phyloP scores from a whole-genome alignment of 2,888 invertebrate species.

The Athetis lepigone region DNA sequence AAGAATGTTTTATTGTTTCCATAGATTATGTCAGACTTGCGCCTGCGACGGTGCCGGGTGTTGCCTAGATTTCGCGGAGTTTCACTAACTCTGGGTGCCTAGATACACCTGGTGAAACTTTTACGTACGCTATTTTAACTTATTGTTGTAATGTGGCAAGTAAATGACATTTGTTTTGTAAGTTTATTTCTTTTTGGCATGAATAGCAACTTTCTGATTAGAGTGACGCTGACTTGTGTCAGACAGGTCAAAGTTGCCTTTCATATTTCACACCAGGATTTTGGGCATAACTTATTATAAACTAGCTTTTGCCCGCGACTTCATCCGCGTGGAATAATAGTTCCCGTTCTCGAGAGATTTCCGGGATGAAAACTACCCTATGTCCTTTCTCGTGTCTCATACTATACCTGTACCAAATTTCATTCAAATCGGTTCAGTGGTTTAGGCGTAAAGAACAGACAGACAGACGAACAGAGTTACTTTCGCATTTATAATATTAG shows the following conservation, averaged over 20 bases:
- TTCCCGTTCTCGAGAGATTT: too few relatives aligned
- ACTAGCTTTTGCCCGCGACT: too few relatives aligned
- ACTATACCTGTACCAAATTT: too few relatives aligned
- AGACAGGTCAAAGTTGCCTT: background rate
- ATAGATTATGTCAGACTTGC: conserved; percentile 10
- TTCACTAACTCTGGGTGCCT: conserved; percentile 24
- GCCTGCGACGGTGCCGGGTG: background rate
- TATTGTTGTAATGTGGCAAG: conserved; percentile 46
- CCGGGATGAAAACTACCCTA: too few relatives aligned
- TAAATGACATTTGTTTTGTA: conserved; percentile 23
- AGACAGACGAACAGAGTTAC: too few relatives aligned
- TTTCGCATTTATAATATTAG: too few relatives aligned
- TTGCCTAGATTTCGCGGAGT: conserved; percentile 34
- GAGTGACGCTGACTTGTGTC: background rate
- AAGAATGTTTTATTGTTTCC: background rate
- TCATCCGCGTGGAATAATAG: too few relatives aligned
- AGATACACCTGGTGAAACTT: conserved; percentile 15
- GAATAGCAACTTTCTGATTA: conserved; percentile 39
- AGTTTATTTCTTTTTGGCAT: conserved; percentile 22
- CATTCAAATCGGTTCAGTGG: too few relatives aligned
- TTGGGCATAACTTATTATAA: too few relatives aligned
- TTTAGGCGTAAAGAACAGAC: too few relatives aligned
- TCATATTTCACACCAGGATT: background rate
- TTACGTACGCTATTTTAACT: conserved; percentile 34
- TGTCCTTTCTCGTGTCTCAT: too few relatives aligned